Conservation (phyloP, 2,888 invertebrate genomes). For the Podabrus alpinus region DNA sequence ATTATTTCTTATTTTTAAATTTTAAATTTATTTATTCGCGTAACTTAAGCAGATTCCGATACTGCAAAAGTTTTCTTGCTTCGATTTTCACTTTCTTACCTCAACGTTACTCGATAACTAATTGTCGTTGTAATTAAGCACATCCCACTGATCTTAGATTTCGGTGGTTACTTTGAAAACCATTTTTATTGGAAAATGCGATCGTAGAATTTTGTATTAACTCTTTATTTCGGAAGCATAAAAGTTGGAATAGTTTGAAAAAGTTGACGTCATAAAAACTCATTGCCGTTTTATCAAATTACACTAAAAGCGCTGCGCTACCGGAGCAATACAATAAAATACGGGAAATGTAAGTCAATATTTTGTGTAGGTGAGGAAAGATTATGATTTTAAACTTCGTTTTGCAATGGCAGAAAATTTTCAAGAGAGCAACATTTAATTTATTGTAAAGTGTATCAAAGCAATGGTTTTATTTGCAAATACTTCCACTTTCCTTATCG, state of each 20-base stretch:
- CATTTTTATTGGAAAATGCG: background rate
- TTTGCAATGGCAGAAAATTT: background rate
- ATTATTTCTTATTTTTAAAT: background rate
- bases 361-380: background rate
- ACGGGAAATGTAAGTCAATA: background rate
- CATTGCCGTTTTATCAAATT: background rate
- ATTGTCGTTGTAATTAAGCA: background rate
- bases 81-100: too few species aligned
- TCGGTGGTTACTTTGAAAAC: background rate
- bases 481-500: constrained; percentile 18
- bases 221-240: background rate
- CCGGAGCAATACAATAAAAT: background rate
- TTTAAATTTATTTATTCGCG: background rate
- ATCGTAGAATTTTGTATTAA: background rate
- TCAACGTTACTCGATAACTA: too few species aligned
- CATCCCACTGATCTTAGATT: background rate
- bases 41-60: background rate
- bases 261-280: background rate
- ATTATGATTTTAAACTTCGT: background rate
- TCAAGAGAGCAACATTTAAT: constrained; percentile 16
- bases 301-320: background rate
- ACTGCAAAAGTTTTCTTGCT: background rate
- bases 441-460: constrained; percentile 25
- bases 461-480: constrained; percentile 25
- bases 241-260: background rate